Conservation (phyloP, 2,113 vertebrate species). For the Lipophrys pholis region DNA sequence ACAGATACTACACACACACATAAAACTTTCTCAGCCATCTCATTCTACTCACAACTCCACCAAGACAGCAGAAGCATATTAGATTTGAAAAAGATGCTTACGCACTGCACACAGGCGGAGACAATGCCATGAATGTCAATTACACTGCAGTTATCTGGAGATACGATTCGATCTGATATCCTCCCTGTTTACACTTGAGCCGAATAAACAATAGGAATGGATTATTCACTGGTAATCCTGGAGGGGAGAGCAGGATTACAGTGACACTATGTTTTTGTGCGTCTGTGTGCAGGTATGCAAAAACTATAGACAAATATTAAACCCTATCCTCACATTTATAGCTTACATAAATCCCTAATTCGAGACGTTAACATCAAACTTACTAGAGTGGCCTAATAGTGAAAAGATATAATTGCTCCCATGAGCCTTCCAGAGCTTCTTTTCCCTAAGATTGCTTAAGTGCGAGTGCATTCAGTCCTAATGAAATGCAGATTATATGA, state of each 20-base stretch:
- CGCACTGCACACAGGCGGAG: constrained; percentile 33
- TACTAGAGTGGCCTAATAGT: constrained; percentile 32
- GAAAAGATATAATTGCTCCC: constrained; percentile 48
- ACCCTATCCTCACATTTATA: background rate
- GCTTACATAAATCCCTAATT: constrained; percentile 40
- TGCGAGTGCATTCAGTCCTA: constrained; percentile 18
- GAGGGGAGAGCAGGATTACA: constrained; percentile 18
- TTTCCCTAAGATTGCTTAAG: constrained; percentile 29
- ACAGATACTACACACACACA: constrained; percentile 48
- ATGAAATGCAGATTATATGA: constrained; percentile 56
- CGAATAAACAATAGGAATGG: constrained; percentile 57
- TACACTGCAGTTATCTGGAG: constrained; percentile 58
- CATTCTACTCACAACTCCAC: background rate
- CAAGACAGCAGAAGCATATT: constrained; percentile 52
- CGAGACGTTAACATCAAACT: constrained; percentile 44
- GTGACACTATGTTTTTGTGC: background rate
- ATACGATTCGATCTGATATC: constrained; percentile 66
- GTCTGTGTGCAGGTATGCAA: background rate
- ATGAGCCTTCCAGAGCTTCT: constrained; percentile 14
- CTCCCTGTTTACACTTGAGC: constrained; percentile 64
- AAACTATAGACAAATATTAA: background rate
- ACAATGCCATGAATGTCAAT: constrained; percentile 67
- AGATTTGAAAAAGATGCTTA: constrained; percentile 48
- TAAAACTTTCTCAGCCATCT: background rate
- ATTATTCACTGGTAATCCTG: constrained; percentile 52